A percentile compares a stretch with the other conserved stretches of the same genome.
These are phyloP conservation scores for Panurus biarmicus DNA, from an alignment of 2,113 vertebrate species.

Conservation along the genomic window DNA sequence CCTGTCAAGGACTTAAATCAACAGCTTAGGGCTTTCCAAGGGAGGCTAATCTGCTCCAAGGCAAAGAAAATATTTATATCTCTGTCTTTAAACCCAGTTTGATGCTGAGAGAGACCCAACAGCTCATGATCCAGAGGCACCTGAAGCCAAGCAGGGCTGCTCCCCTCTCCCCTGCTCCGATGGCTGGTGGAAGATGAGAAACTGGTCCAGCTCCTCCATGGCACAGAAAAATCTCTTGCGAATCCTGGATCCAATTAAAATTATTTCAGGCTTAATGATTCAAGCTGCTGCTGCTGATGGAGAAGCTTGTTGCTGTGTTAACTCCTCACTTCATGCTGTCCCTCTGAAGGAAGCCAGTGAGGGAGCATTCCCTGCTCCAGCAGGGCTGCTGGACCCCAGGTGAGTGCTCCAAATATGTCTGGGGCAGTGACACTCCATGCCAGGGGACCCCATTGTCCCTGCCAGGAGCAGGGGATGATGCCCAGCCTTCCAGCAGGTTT, in stretches of 20 bases:
- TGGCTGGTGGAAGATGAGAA: neutral
- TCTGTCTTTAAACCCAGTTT: neutral
- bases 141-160: neutral
- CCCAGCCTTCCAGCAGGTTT: neutral
- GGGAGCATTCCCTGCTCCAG: neutral
- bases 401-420: accelerated
- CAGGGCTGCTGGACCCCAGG: accelerated
- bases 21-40: neutral
- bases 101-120: neutral
- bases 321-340: neutral
- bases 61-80: neutral
- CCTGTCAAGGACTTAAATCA: neutral
- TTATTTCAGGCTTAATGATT: slow-evolving; percentile 1
- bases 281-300: neutral
- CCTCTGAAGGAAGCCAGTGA: neutral
- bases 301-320: neutral
- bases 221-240: neutral
- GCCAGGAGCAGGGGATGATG: accelerated
- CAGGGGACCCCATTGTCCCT: neutral
- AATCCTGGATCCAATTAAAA: slow-evolving; percentile 22
- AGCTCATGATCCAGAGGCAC: neutral
- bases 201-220: neutral
- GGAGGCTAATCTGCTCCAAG: neutral
- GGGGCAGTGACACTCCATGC: accelerated
- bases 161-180: neutral